These are phyloP conservation scores for Shinisaurus crocodilurus DNA, from an alignment of 2,113 vertebrate species.

Conservation along the genomic window DNA sequence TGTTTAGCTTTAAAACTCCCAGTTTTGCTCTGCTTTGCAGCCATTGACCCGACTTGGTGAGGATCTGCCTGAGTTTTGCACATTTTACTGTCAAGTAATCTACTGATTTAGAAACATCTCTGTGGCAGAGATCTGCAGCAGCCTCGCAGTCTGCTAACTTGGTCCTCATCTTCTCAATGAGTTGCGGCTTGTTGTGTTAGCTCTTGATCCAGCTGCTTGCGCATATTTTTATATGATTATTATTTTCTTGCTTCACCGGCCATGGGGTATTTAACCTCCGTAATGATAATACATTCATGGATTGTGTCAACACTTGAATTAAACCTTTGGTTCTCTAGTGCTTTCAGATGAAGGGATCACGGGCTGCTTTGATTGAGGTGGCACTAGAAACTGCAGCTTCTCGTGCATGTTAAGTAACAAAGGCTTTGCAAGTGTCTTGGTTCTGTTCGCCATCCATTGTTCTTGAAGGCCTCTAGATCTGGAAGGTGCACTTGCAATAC, in stretches of 20 bases:
- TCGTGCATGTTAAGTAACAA: slow-evolving; percentile 32
- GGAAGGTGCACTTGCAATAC: not conserved
- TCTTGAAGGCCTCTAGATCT: not conserved
- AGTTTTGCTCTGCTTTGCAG: not conserved
- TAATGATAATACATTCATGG: slow-evolving; percentile 27
- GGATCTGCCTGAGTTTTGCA: not conserved
- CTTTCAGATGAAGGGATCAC: slow-evolving; percentile 3
- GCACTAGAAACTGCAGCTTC: slow-evolving; percentile 1
- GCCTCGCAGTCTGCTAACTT: not conserved
- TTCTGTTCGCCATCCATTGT: not conserved
- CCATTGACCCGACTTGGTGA: not conserved
- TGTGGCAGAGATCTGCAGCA: not conserved
- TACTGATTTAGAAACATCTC: not conserved
- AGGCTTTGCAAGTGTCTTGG: not conserved
- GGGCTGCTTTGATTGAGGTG: slow-evolving; percentile 30
- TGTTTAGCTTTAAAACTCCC: not conserved
- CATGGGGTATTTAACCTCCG: slow-evolving; percentile 21
- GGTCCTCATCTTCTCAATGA: not conserved
- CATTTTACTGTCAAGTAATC: not conserved
- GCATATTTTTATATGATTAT: not conserved
- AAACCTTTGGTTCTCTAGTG: slow-evolving; percentile 14
- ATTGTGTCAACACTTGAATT: slow-evolving; percentile 13
- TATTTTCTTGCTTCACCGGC: slow-evolving; percentile 19
- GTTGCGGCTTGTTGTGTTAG: not conserved
- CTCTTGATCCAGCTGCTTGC: not conserved